Evolutionary conservation across 2,113 vertebrate genomes (phyloP), one percentile per base, ranked within the genome.

Genomic region (Numenius arquata): DNA sequence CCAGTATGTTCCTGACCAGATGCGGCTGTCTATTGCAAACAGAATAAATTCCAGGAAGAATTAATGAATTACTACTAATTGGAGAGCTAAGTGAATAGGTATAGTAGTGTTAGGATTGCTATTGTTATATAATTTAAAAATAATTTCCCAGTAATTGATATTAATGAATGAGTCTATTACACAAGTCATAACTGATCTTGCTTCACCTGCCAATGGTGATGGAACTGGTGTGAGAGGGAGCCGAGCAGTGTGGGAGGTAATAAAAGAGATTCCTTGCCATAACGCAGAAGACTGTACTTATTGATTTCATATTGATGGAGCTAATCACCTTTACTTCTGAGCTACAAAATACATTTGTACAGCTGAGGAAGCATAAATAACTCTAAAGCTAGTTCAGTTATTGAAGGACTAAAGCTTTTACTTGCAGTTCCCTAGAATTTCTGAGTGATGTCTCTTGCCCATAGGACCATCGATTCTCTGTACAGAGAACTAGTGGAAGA

Each of bases 381-480:
- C 30, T 23, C 61, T 53, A 8, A 12, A 38, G 67, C 48, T 41
- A 30, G 6, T 62, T 61, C n/a, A 18, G 22, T 16, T 88, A 20
- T 16, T 36, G 32, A 75, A 81, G 38, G 17, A 34, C 59, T 86
- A 48, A 48, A 77, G 63, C 48, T 56, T 61, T 53, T 80, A 27
- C 52, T 79, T 50, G 58, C 15, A 89, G 45, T 38, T 20, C 38
- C 56, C 55, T 40, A 26, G 27, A 56, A 30, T 45, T 55, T 45
- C 68, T 67, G 16, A 65, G 14, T 45, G 16, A 41, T 89, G 34
- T 90, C 47, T 97, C 92, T 95, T 79, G 27, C 94, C 89, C 47
- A 1, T 11, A 99, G 99, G 97, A 98, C 98, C 75, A 97, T 98
- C 6, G 98, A 99, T 63, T 99, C 98, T 32, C 98, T 99, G 65